Evolutionary conservation across 92 coral and sea anemone species (phyloP).

Genomic region (Zoanthus sociatus): DNA sequence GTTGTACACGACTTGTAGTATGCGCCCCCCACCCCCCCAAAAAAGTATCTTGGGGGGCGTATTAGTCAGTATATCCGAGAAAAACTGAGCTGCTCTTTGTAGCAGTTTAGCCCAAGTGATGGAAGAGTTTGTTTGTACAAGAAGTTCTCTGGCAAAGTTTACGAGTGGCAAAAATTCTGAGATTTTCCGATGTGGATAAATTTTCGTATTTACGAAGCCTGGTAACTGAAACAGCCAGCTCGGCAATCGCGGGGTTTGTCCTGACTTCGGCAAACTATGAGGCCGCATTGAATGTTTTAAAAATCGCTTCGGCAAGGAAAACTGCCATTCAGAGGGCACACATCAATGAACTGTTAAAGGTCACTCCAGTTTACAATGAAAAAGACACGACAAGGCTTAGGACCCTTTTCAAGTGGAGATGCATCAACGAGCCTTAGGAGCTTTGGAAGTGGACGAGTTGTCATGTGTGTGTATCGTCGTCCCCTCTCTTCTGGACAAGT

Average conservation of each 20-base stretch:
- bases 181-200: background rate
- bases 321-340: constrained; percentile 51
- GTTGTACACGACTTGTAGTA: too few relatives aligned
- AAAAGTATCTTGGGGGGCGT: too few relatives aligned
- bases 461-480: constrained; percentile 49
- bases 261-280: constrained; percentile 9
- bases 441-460: constrained; percentile 53
- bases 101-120: too few relatives aligned
- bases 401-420: constrained; percentile 28
- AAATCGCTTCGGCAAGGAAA: constrained; percentile 46
- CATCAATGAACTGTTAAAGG: constrained; percentile 49
- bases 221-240: background rate
- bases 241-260: background rate
- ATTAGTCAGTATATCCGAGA: too few relatives aligned
- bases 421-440: constrained; percentile 55
- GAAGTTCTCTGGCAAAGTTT: background rate
- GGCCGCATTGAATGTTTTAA: background rate
- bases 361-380: constrained; percentile 40
- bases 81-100: too few relatives aligned
- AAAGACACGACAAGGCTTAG: constrained; percentile 46
- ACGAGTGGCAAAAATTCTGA: constrained; percentile 12
- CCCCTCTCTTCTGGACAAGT: constrained; percentile 43
- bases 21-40: too few relatives aligned
- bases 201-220: background rate
- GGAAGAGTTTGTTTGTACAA: background rate